Percentiles rank a stretch among this genome's conserved stretches.
Conservation (phyloP, 2,113 vertebrate genomes). For the Phrynocephalus versicolor region DNA sequence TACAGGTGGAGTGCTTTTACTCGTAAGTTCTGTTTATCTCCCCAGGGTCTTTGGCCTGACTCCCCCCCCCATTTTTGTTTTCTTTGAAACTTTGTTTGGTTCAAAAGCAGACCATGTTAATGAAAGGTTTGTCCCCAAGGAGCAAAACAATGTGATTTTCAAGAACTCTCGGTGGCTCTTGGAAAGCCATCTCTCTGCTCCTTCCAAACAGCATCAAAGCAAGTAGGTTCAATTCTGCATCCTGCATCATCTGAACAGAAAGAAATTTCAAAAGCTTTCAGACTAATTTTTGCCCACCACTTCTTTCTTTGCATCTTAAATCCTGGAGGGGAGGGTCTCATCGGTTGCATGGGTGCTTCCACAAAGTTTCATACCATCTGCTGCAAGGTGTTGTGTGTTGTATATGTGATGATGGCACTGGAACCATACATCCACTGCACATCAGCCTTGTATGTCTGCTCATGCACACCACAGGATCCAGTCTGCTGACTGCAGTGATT, state of each 20-base stretch:
- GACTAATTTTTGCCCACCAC: neutral
- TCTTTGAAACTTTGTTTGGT: constrained; percentile 39
- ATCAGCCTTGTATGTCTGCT: neutral
- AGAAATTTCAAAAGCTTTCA: neutral
- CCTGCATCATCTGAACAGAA: constrained; percentile 8
- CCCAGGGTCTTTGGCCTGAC: constrained; percentile 47
- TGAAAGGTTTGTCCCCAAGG: constrained; percentile 53
- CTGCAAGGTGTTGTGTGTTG: neutral
- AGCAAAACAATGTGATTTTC: constrained; percentile 49
- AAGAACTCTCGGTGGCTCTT: constrained; percentile 45
- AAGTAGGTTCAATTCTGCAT: neutral
- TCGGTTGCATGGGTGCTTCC: constrained; percentile 1
- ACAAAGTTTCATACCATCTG: neutral
- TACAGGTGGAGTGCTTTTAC: constrained; percentile 66
- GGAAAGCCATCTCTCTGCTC: neutral
- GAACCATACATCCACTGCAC: neutral
- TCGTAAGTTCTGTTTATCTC: constrained; percentile 62
- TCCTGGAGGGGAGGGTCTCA: constrained; percentile 1
- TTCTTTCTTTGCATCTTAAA: neutral
- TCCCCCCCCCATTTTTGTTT: neutral
- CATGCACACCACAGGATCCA: neutral
- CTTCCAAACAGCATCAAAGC: neutral
- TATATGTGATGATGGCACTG: neutral
- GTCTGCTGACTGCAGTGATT: neutral
- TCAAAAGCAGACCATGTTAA: constrained; percentile 63